A percentile compares a stretch with the other conserved stretches of the same genome.
These are phyloP conservation scores for Amphiprion ocellaris DNA, from an alignment of 2,113 vertebrate species.

Conservation along the genomic window DNA sequence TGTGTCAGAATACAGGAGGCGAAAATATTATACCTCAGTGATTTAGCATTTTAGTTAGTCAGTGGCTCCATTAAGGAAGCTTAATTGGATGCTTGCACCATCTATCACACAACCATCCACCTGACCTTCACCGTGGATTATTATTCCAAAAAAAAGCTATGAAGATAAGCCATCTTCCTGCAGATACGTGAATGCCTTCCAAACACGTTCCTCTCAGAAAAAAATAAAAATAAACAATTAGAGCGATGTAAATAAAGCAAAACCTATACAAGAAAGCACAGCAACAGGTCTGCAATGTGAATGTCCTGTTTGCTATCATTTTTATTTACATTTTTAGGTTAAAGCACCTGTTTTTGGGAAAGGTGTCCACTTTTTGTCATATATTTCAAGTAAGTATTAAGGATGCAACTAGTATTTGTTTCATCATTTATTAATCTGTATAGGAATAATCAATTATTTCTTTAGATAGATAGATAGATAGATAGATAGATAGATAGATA, in stretches of 20 bases:
- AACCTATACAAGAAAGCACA: neutral
- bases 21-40: constrained; percentile 8
- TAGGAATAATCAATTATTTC: too few species aligned
- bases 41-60: constrained; percentile 21
- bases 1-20: neutral
- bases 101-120: constrained; percentile 25
- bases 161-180: neutral
- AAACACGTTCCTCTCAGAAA: neutral
- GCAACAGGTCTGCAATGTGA: constrained; percentile 40
- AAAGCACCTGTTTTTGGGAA: neutral
- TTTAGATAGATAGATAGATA: too few species aligned
- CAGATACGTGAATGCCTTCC: neutral
- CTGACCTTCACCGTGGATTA: constrained; percentile 44
- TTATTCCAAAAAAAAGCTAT: neutral
- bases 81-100: constrained; percentile 47
- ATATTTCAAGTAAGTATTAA: too few species aligned
- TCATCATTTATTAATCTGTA: too few species aligned
- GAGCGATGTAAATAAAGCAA: neutral
- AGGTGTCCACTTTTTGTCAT: too few species aligned
- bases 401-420: too few species aligned
- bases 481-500: too few species aligned
- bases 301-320: neutral
- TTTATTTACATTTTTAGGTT: neutral
- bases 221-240: neutral
- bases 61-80: constrained; percentile 32